These are phyloP conservation scores for Cantharis lateralis DNA, from an alignment of 2,888 invertebrate genomes.

Conservation along the genomic window DNA sequence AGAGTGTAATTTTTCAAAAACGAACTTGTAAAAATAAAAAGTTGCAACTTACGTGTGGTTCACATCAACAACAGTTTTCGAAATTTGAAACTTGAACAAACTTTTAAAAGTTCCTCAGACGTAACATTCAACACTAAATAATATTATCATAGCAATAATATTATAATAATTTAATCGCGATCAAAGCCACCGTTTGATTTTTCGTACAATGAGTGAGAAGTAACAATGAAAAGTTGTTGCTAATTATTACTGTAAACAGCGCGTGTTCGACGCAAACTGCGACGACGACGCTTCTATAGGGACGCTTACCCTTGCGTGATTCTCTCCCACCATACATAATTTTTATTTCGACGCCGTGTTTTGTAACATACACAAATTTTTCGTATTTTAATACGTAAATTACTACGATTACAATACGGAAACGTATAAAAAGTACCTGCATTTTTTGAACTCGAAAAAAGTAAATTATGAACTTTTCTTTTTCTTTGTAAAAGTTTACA, in stretches of 20 bases:
- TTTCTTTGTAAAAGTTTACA: neutral
- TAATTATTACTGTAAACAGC: conserved; percentile 28
- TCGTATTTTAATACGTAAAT: conserved; percentile 10
- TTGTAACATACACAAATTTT: conserved; percentile 34
- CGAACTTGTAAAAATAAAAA: neutral
- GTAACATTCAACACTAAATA: neutral
- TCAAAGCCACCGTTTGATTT: neutral
- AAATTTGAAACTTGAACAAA: neutral
- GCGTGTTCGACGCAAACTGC: conserved; percentile 38
- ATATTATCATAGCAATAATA: neutral
- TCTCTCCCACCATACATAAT: conserved; percentile 29
- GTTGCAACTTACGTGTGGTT: neutral
- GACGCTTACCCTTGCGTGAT: conserved; percentile 39
- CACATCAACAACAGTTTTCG: neutral
- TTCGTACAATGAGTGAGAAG: conserved; percentile 8
- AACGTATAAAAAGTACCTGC: neutral
- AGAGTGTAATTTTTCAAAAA: neutral
- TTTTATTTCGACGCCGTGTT: conserved; percentile 27
- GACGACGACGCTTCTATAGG: conserved; percentile 37
- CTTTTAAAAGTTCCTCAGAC: neutral
- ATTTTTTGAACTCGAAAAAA: neutral
- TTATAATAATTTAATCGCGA: neutral
- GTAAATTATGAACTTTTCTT: neutral
- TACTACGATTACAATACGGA: neutral
- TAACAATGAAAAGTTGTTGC: conserved; percentile 10